Percentiles rank a stretch among this genome's conserved stretches.
phyloP scores from a whole-genome alignment of 2,888 invertebrate species.

The Siphonodentalium dalli region DNA sequence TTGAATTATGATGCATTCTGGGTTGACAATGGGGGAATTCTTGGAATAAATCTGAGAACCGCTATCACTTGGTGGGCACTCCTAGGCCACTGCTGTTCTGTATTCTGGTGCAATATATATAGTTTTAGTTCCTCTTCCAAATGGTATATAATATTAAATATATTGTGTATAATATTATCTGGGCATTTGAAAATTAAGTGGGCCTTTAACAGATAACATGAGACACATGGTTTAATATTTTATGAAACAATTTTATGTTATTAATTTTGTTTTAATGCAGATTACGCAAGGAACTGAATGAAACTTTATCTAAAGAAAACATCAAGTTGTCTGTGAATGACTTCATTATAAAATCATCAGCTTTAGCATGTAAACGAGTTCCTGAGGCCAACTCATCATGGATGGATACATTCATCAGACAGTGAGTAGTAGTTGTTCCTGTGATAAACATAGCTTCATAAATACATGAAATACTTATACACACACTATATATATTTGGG shows the following conservation, averaged over 20 bases:
- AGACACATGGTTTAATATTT: background rate
- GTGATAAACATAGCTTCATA: background rate
- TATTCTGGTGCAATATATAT: no score
- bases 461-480: no score
- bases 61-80: no score
- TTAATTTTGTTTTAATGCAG: conserved; percentile 44
- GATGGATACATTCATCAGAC: conserved; percentile 90
- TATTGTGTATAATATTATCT: no score
- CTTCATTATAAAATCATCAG: conserved; percentile 92
- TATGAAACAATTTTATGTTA: background rate
- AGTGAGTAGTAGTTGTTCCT: conserved; percentile 75
- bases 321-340: conserved; percentile 94
- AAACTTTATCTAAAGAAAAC: conserved; percentile 77
- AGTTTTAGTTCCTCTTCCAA: no score
- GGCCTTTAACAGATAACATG: no score
- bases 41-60: no score
- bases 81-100: no score
- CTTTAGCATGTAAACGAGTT: conserved; percentile 85
- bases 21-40: no score
- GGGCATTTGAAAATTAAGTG: no score
- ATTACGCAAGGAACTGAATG: conserved; percentile 81
- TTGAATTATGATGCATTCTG: no score
- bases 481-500: background rate
- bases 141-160: no score
- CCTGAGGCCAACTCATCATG: conserved; percentile 95